Evolutionary conservation across 2,113 vertebrate species (phyloP).

Genomic region (Stegostoma tigrinum): DNA sequence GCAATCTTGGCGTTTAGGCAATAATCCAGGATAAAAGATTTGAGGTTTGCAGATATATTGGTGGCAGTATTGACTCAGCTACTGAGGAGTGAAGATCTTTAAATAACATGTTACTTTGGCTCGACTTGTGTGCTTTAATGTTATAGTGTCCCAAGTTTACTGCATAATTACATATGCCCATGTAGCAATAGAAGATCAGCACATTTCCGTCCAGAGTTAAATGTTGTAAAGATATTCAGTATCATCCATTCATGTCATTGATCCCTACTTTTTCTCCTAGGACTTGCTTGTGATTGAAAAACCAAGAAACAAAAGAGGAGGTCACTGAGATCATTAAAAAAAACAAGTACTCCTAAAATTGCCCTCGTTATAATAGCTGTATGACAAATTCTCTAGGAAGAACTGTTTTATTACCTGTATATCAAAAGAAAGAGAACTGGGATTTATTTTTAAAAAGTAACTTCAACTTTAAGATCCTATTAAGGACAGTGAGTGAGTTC

Average conservation of each 20-base stretch:
- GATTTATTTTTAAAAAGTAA: neutral
- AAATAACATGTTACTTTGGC: neutral
- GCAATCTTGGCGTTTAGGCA: neutral
- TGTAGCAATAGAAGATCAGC: neutral
- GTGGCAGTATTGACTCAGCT: neutral
- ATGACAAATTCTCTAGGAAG: neutral
- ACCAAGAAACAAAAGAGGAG: neutral
- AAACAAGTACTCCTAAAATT: neutral
- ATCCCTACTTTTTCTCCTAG: neutral
- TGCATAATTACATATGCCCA: neutral
- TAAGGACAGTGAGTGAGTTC: neutral
- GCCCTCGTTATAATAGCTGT: neutral
- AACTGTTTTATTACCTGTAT: neutral
- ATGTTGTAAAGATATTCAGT: neutral
- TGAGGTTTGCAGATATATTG: neutral
- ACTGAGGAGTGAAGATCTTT: neutral
- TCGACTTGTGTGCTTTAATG: neutral
- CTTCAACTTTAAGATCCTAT: neutral
- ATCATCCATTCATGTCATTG: neutral
- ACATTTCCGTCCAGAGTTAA: neutral
- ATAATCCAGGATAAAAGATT: neutral
- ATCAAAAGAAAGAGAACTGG: neutral
- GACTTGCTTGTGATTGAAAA: neutral
- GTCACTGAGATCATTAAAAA: neutral
- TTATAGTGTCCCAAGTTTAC: neutral